Evolutionary conservation across 2,797 vertebrate species (phyloP).

Genomic region (Pachyuromys duprasi): DNA sequence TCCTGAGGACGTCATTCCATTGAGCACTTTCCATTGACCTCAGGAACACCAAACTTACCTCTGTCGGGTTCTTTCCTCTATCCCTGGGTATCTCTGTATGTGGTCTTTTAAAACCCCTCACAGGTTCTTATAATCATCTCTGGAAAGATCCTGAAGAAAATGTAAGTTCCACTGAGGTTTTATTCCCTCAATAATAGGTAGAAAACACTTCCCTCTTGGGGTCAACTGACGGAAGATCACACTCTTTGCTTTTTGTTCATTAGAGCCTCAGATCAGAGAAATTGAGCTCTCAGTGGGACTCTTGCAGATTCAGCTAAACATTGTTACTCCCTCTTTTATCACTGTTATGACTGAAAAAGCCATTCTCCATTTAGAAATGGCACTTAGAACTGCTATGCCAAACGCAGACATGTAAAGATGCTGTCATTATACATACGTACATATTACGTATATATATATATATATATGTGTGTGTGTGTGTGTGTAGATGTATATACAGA

Average conservation of each 20-base stretch:
- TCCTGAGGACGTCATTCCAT: neutral
- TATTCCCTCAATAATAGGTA: neutral
- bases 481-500: neutral
- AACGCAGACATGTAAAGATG: neutral
- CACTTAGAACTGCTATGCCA: neutral
- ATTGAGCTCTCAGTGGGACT: neutral
- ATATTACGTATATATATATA: no score
- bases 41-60: neutral
- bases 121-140: neutral
- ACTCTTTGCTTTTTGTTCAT: neutral
- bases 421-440: neutral
- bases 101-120: neutral
- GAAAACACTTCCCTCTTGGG: neutral
- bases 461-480: neutral
- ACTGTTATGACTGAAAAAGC: neutral
- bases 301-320: neutral
- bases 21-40: neutral
- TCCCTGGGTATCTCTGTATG: neutral
- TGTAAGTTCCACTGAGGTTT: neutral
- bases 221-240: neutral
- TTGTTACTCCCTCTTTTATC: neutral
- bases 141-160: neutral
- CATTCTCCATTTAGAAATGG: neutral
- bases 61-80: neutral
- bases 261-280: neutral